Conservation (phyloP, 2,797 vertebrate genomes). For the Pagetopsis macropterus region DNA sequence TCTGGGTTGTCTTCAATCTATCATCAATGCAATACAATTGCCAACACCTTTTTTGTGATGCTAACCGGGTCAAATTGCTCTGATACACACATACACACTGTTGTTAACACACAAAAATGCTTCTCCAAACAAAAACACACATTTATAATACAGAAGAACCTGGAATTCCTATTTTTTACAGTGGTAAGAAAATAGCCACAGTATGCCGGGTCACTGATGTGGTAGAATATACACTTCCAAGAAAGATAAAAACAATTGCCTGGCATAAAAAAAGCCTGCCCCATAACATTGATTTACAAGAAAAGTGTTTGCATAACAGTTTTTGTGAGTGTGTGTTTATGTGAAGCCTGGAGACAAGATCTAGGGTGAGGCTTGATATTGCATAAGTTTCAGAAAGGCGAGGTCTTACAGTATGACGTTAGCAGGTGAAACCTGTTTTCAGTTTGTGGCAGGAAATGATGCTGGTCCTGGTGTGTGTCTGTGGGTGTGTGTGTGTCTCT, state of each 20-base stretch:
- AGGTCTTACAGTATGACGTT: slow-evolving; percentile 64
- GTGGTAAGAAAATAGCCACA: not conserved
- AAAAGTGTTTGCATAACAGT: not conserved
- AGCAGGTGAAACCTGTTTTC: slow-evolving; percentile 79
- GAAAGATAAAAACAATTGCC: not conserved
- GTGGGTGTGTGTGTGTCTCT: not conserved
- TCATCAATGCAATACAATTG: slow-evolving; percentile 18
- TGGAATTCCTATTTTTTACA: slow-evolving; percentile 6
- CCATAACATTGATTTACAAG: not conserved
- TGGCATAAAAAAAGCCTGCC: slow-evolving; percentile 3
- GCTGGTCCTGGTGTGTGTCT: slow-evolving; percentile 23
- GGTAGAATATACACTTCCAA: no score
- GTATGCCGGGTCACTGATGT: not conserved
- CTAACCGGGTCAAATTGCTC: slow-evolving; percentile 48
- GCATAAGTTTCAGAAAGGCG: slow-evolving; percentile 60
- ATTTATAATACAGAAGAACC: not conserved
- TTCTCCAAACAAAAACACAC: not conserved
- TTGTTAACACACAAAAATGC: not conserved
- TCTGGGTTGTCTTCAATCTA: slow-evolving; percentile 8
- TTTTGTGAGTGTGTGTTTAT: slow-evolving; percentile 10
- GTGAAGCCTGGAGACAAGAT: slow-evolving; percentile 41
- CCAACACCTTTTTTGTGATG: slow-evolving; percentile 38
- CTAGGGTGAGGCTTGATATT: slow-evolving; percentile 61
- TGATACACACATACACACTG: slow-evolving; percentile 19
- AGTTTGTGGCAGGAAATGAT: slow-evolving; percentile 73